These are phyloP conservation scores for Megalops atlanticus DNA, from an alignment of 2,113 vertebrate species.

Conservation along the genomic window DNA sequence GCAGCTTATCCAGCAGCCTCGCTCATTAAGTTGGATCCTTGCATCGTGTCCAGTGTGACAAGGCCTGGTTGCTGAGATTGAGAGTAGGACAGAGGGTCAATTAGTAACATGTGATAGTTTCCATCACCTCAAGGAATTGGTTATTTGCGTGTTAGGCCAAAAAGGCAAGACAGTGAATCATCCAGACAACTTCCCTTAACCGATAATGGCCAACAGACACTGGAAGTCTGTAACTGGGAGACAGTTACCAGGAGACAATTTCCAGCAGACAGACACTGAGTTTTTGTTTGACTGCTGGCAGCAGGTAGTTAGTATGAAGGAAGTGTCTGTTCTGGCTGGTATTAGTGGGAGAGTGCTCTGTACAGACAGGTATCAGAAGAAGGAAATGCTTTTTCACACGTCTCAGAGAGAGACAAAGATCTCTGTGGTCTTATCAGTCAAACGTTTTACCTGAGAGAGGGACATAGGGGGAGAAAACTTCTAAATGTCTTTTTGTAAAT, in stretches of 20 bases:
- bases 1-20: no score
- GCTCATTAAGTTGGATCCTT: no score
- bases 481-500: constrained; percentile 53
- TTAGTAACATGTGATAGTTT: not conserved
- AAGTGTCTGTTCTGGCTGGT: not conserved
- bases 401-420: constrained; percentile 45
- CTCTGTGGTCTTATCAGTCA: constrained; percentile 52
- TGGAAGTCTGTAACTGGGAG: not conserved
- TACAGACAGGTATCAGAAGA: constrained; percentile 4
- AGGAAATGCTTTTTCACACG: constrained; percentile 21
- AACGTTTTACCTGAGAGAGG: constrained; percentile 47
- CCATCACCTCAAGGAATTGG: not conserved
- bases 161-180: not conserved
- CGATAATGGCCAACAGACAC: not conserved
- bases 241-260: no score
- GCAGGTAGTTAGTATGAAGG: not conserved
- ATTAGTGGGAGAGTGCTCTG: not conserved
- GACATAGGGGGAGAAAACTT: constrained; percentile 17
- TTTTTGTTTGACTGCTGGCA: not conserved
- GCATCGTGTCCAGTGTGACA: not conserved
- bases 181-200: no score
- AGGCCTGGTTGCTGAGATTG: not conserved
- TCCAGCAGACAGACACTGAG: no score
- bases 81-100: not conserved
- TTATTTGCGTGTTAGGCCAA: not conserved